Evolutionary conservation across 2,888 invertebrate genomes (phyloP).

Genomic region (Endomychus coccineus): DNA sequence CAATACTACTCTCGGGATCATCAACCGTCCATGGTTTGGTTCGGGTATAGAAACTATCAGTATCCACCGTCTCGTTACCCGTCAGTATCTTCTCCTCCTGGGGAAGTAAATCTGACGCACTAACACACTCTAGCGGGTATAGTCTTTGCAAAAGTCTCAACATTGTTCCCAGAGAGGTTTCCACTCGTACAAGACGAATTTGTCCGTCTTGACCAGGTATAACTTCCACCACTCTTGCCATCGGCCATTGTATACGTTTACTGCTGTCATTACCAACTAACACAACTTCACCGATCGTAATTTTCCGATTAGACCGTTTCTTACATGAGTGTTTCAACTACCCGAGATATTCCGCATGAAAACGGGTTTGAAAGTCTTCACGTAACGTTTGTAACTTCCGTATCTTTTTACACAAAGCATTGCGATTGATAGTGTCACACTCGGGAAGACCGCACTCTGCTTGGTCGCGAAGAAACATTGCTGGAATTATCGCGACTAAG

Average conservation of each 20-base stretch:
- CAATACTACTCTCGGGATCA: no score
- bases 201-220: no score
- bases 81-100: no score
- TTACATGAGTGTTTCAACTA: conserved; percentile 11
- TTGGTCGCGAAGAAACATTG: conserved; percentile 25
- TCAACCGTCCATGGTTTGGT: no score
- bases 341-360: conserved; percentile 21
- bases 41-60: no score
- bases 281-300: conserved; percentile 18
- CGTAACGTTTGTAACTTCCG: conserved; percentile 20
- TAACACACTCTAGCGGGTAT: no score
- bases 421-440: conserved; percentile 18
- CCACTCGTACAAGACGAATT: no score
- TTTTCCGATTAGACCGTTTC: conserved; percentile 4
- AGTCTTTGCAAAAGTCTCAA: no score
- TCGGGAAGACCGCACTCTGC: conserved; percentile 21
- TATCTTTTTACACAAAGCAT: conserved; percentile 15
- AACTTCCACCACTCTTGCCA: conserved; percentile 17
- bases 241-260: conserved; percentile 20
- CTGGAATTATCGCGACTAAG: conserved; percentile 20
- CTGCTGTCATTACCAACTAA: conserved; percentile 17
- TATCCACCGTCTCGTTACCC: no score
- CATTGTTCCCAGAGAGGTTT: no score
- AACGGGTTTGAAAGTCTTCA: conserved; percentile 20
- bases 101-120: no score